phyloP scores from a whole-genome alignment of 2,797 vertebrate species.

The Tapera naevia region DNA sequence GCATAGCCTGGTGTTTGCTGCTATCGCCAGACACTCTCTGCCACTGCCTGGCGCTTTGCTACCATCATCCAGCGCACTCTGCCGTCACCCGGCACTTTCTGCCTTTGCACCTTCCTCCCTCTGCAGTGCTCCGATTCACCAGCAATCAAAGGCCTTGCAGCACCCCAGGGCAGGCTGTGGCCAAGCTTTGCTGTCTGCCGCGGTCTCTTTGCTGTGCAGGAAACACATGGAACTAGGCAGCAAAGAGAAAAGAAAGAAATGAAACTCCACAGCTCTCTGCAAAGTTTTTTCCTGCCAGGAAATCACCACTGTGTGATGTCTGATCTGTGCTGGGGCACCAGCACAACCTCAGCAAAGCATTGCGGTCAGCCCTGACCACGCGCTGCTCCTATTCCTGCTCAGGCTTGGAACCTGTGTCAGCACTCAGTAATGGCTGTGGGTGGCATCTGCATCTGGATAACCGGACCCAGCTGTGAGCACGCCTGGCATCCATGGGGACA shows the following conservation, averaged over 20 bases:
- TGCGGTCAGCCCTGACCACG: background rate
- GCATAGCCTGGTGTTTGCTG: too few species aligned
- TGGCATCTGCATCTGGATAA: background rate
- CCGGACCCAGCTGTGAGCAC: background rate
- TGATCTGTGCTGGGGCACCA: background rate
- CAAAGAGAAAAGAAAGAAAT: background rate
- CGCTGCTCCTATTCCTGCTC: slow-evolving; percentile 1
- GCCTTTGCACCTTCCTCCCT: background rate
- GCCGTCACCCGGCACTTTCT: too few species aligned
- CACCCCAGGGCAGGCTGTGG: background rate
- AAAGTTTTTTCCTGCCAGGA: background rate
- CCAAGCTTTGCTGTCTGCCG: background rate
- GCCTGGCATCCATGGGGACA: background rate
- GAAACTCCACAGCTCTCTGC: background rate
- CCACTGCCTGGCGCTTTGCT: too few species aligned
- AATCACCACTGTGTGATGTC: background rate
- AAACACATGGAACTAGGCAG: background rate
- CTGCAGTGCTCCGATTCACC: background rate
- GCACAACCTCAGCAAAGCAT: background rate
- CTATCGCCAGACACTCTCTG: too few species aligned
- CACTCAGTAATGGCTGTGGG: rapidly evolving
- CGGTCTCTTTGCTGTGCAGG: background rate
- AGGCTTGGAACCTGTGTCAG: background rate
- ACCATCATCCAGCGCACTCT: too few species aligned
- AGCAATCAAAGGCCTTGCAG: background rate